Evolutionary conservation across 1,140 invertebrate species (phyloP).

Genomic region (Eupristina koningsbergeri): DNA sequence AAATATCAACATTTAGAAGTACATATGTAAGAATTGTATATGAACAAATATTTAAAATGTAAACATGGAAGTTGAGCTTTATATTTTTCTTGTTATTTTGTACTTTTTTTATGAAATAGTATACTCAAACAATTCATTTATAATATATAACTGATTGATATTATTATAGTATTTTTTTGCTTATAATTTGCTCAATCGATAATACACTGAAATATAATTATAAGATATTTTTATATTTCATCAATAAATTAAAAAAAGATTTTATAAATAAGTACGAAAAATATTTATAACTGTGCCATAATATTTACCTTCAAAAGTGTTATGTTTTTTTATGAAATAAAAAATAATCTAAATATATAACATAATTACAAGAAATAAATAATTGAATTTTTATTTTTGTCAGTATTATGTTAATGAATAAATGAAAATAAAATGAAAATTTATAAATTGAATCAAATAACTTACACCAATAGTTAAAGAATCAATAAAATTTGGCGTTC

Average conservation of each 20-base stretch:
- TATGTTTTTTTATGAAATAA: not conserved
- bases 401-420: not conserved
- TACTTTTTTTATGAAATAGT: not conserved
- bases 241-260: not conserved
- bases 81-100: not conserved
- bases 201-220: not conserved
- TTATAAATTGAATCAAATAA: constrained; percentile 52
- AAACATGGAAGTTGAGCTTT: not conserved
- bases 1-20: constrained; percentile 31
- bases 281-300: too few species aligned
- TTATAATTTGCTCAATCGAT: not conserved
- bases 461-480: constrained; percentile 87
- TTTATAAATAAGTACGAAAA: not conserved
- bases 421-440: not conserved
- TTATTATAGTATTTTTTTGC: not conserved
- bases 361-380: not conserved
- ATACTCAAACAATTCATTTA: not conserved
- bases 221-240: not conserved
- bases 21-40: constrained; percentile 37
- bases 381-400: not conserved
- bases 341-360: not conserved
- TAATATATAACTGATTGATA: not conserved
- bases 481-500: constrained; percentile 98
- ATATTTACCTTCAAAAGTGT: not conserved
- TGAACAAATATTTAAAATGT: not conserved